Conservation (phyloP, 2,113 vertebrate genomes). For the Probosciger aterrimus region DNA sequence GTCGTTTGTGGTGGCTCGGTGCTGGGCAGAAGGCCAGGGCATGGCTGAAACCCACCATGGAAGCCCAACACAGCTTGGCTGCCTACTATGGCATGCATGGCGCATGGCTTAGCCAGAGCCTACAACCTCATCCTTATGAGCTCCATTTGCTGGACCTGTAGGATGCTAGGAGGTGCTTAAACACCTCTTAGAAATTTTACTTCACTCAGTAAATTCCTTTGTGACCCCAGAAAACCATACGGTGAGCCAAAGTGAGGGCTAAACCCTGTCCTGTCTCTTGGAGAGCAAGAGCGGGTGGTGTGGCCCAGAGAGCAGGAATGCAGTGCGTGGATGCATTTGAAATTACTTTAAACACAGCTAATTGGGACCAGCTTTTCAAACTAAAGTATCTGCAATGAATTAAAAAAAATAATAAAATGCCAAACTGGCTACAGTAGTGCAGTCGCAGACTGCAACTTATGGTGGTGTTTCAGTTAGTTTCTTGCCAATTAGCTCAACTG, state of each 20-base stretch:
- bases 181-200: conserved; percentile 3
- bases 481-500: neutral
- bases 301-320: neutral
- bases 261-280: neutral
- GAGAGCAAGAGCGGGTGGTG: neutral
- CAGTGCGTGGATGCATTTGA: neutral
- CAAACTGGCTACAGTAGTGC: neutral
- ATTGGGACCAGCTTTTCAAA: neutral
- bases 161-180: neutral
- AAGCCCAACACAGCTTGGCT: neutral
- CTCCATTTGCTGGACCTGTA: neutral
- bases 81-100: fast-evolving
- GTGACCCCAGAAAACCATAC: neutral
- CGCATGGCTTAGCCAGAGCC: neutral
- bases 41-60: neutral
- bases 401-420: neutral
- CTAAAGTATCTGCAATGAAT: neutral
- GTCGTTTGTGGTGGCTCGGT: neutral
- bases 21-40: neutral
- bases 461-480: neutral
- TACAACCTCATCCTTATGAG: neutral
- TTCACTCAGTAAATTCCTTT: neutral
- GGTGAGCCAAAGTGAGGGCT: neutral
- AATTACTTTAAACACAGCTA: neutral
- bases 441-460: neutral